Percentiles rank a stretch among this genome's conserved stretches.
Evolutionary conservation across 35 echinoderm and acorn worm genomes (phyloP).

Genomic region (Hemicentrotus pulcherrimus): DNA sequence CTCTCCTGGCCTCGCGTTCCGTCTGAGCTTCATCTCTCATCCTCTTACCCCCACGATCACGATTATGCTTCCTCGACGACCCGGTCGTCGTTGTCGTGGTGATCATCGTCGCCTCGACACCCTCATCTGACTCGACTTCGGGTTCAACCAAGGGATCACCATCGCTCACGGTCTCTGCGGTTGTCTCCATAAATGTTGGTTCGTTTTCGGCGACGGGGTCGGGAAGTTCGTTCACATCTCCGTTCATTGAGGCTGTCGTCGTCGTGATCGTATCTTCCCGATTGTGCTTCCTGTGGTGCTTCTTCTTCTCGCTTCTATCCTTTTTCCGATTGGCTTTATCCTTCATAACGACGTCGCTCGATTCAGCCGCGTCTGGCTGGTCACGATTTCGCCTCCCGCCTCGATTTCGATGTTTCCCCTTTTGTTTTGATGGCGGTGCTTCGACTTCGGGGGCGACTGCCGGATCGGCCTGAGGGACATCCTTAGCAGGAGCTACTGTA

Average conservation of each 20-base stretch:
- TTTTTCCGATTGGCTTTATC: not conserved
- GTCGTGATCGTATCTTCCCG: not conserved
- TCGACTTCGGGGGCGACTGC: constrained; percentile 24
- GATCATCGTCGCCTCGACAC: not conserved
- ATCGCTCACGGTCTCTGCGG: not conserved
- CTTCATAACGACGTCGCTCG: not conserved
- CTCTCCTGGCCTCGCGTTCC: not conserved
- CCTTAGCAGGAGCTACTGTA: not conserved
- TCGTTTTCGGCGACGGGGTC: not conserved
- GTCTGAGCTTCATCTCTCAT: not conserved
- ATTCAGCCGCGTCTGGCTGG: not conserved
- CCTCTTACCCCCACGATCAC: not conserved
- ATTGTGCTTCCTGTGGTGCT: constrained; percentile 25
- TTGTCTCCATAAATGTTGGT: not conserved
- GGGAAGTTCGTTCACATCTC: not conserved
- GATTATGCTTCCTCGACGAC: not conserved
- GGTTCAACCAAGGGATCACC: constrained; percentile 5
- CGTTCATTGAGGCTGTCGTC: not conserved
- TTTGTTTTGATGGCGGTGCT: not conserved
- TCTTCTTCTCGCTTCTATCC: constrained; percentile 23
- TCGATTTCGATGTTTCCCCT: not conserved
- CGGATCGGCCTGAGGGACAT: constrained; percentile 6
- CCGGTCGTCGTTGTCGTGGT: not conserved
- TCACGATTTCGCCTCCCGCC: constrained; percentile 2
- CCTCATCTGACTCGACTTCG: not conserved